A percentile compares a stretch with the other conserved stretches of the same genome.
Evolutionary conservation across 2,797 vertebrate genomes (phyloP).

Genomic region (Anguilla anguilla): DNA sequence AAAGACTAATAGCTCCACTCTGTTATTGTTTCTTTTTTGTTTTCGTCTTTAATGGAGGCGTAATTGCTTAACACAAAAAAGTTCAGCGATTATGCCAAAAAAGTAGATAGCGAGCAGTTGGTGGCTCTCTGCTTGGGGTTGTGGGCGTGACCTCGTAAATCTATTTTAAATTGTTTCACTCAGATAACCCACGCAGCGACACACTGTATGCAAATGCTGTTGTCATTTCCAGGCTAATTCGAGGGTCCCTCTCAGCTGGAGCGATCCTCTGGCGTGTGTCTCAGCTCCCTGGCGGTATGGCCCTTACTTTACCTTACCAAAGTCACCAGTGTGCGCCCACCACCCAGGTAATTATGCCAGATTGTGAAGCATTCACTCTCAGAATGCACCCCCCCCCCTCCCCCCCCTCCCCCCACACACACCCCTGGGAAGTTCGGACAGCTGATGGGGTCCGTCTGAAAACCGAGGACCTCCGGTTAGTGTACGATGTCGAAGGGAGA

Average conservation of each 20-base stretch:
- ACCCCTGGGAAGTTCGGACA: not conserved
- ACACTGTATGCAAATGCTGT: constrained; percentile 98
- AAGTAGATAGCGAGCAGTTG: constrained; percentile 53
- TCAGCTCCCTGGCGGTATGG: not conserved
- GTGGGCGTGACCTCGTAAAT: constrained; percentile 92
- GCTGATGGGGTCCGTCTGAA: not conserved
- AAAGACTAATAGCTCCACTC: constrained; percentile 80
- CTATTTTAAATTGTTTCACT: constrained; percentile 98
- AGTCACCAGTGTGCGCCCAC: not conserved
- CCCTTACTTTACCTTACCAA: not conserved
- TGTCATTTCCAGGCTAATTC: constrained; percentile 90
- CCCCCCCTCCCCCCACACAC: not conserved
- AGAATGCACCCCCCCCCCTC: not conserved
- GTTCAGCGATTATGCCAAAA: constrained; percentile 23
- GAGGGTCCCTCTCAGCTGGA: constrained; percentile 56
- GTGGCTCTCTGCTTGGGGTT: constrained; percentile 67
- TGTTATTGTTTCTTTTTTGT: constrained; percentile 36
- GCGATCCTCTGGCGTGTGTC: not conserved
- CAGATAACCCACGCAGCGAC: constrained; percentile 84
- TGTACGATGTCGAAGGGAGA: not conserved
- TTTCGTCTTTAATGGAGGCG: constrained; percentile 81
- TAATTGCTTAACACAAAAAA: constrained; percentile 45
- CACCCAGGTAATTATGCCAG: not conserved
- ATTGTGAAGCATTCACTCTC: not conserved
- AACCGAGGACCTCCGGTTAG: not conserved